phyloP scores from a whole-genome alignment of 2,113 vertebrate species.

The Gavialis gangeticus region DNA sequence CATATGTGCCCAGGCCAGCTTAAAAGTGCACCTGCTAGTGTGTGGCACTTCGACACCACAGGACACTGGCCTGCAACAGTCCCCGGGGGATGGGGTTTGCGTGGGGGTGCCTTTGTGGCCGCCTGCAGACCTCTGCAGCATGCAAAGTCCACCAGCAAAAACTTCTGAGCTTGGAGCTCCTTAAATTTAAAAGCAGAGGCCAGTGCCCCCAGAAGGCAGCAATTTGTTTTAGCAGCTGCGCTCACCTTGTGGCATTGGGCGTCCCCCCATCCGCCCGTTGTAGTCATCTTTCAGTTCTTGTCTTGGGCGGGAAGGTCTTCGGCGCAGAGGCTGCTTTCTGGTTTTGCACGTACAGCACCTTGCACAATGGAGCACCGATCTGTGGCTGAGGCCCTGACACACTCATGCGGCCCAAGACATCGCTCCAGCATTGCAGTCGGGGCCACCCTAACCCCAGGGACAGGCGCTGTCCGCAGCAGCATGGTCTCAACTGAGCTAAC shows the following conservation, averaged over 20 bases:
- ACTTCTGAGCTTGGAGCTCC: neutral
- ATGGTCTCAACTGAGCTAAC: neutral
- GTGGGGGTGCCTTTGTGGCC: no score
- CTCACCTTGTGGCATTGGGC: neutral
- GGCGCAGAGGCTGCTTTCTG: no score
- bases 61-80: no score
- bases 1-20: neutral
- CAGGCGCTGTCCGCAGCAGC: no score
- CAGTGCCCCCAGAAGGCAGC: neutral
- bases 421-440: neutral
- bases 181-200: neutral
- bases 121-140: neutral
- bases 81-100: no score
- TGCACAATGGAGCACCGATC: neutral
- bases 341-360: neutral
- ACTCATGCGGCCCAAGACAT: no score
- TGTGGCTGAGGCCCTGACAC: no score
- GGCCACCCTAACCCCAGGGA: neutral
- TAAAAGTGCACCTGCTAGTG: neutral
- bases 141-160: neutral
- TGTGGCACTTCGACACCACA: no score
- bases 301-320: no score
- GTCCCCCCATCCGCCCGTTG: neutral
- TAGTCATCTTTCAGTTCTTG: neutral
- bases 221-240: neutral